phyloP scores from a whole-genome alignment of 1,140 invertebrate genomes.

The Drosophila tsacasi region DNA sequence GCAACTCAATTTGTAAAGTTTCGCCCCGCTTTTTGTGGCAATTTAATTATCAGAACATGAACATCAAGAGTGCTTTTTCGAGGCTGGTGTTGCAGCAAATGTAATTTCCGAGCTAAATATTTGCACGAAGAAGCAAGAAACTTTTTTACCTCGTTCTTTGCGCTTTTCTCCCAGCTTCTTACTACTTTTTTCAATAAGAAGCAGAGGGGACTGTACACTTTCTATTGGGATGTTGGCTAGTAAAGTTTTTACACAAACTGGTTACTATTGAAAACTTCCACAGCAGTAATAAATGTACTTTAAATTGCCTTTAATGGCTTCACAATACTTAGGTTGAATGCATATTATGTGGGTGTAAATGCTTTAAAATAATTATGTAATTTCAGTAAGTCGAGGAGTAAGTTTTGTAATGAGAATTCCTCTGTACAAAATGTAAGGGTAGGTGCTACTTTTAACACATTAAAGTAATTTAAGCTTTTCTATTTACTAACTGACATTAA shows the following conservation, averaged over 20 bases:
- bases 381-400: not conserved
- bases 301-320: not conserved
- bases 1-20: conserved; percentile 24
- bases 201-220: not conserved
- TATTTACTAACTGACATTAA: not conserved
- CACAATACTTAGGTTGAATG: too few species aligned
- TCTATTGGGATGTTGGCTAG: not conserved
- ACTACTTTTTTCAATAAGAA: not conserved
- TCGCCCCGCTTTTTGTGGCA: conserved; percentile 18
- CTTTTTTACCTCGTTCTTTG: not conserved
- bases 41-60: conserved; percentile 37
- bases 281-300: not conserved
- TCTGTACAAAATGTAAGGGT: not conserved
- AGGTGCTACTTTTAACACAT: not conserved
- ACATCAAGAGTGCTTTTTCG: conserved; percentile 5
- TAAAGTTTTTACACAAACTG: not conserved
- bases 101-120: conserved; percentile 32
- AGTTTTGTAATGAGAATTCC: not conserved
- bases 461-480: not conserved
- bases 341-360: not conserved
- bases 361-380: not conserved
- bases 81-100: conserved; percentile 12
- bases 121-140: conserved; percentile 11
- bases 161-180: not conserved
- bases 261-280: not conserved